These are phyloP conservation scores for Cavia porcellus DNA, from an alignment of 2,113 vertebrate species.

Conservation along the genomic window DNA sequence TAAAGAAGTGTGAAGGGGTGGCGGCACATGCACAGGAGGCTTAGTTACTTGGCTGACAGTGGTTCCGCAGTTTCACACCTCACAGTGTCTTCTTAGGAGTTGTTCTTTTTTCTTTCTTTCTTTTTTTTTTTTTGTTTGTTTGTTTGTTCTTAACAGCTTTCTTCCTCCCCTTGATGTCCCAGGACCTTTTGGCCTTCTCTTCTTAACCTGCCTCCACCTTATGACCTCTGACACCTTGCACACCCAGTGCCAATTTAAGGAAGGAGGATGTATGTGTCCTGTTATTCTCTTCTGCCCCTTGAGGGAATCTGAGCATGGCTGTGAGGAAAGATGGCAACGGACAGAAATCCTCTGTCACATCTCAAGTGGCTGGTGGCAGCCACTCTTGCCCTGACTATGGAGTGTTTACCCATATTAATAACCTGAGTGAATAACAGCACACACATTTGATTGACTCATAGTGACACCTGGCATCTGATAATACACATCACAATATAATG, in stretches of 20 bases:
- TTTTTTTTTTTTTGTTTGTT: too few species aligned
- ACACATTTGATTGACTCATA: neutral
- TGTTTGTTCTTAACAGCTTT: neutral
- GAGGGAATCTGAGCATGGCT: neutral
- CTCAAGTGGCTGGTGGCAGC: neutral
- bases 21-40: accelerated
- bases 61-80: neutral
- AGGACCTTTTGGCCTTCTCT: neutral
- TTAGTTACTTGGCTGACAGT: neutral
- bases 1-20: neutral
- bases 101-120: neutral
- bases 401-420: neutral
- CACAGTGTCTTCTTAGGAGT: neutral
- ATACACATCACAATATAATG: accelerated
- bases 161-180: accelerated
- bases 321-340: accelerated
- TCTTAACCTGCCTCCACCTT: neutral
- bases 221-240: neutral
- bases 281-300: neutral
- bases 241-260: neutral
- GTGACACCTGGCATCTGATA: neutral
- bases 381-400: neutral
- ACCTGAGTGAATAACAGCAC: neutral
- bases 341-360: accelerated
- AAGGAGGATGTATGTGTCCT: neutral